phyloP scores from a whole-genome alignment of 2,888 invertebrate species.

The Hoplodrina blanda region DNA sequence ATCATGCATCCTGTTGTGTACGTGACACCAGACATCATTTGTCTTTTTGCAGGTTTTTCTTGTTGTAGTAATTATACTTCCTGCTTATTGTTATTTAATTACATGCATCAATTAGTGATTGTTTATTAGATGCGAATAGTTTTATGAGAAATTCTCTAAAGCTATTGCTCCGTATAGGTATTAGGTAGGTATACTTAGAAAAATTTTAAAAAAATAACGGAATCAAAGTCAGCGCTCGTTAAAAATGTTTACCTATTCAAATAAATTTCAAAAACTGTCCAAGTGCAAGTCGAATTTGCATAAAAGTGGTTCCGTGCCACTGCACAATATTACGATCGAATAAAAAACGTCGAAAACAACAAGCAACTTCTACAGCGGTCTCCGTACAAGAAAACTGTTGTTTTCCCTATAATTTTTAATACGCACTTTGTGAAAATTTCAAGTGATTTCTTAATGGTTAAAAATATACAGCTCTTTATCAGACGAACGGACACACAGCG shows the following conservation, averaged over 20 bases:
- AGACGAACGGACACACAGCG: too few relatives aligned
- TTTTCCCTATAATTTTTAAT: too few relatives aligned
- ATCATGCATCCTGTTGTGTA: slow-evolving; percentile 16
- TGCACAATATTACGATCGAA: too few relatives aligned
- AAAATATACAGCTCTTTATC: too few relatives aligned
- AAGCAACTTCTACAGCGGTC: too few relatives aligned
- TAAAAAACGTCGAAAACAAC: too few relatives aligned
- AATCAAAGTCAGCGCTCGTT: neutral
- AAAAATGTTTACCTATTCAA: neutral
- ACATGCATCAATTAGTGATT: slow-evolving; percentile 11
- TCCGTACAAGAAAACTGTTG: too few relatives aligned
- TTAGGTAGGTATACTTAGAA: neutral
- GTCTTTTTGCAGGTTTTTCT: slow-evolving; percentile 14
- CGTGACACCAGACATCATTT: slow-evolving; percentile 13
- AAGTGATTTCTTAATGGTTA: too few relatives aligned
- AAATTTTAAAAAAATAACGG: neutral
- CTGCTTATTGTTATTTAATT: slow-evolving; percentile 22
- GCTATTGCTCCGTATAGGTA: neutral
- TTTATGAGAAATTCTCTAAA: neutral
- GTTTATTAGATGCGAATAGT: neutral
- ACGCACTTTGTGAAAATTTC: too few relatives aligned
- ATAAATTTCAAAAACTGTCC: too few relatives aligned
- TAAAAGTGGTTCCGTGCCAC: too few relatives aligned
- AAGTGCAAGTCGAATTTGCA: too few relatives aligned
- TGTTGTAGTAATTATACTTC: slow-evolving; percentile 3